Base-by-base conservation (phyloP, 2,888 invertebrate genomes). In the Apomyelois bistriatella region DNA sequence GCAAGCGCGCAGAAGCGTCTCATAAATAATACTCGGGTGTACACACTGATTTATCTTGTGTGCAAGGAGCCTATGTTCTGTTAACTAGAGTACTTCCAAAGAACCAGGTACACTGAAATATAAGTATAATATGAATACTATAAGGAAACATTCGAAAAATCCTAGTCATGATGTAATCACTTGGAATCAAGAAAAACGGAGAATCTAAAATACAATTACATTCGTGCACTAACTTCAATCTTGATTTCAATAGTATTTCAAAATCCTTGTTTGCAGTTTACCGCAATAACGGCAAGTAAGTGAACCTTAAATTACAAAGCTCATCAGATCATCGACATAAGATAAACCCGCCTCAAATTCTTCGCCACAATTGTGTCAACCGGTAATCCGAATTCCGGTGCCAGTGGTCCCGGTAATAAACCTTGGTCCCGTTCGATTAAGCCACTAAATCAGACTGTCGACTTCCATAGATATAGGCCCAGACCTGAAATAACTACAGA, bases 391-490 rank as follows among this genome's bases (percentile, higher is more conserved):
- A 67, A 69, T 74, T 71, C 61, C 60, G 61, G 62, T 70, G 71
- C 68, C 62, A 60, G 64, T 68, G 74, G 68, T 67, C 61, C 65
- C 60, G 59, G 70, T 74, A 79, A 80, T 82, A 82, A 77, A 79
- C 74, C 73, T 64, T 72, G 64, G 64, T 69, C 68, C 66, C 61
- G 62, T 81, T 79, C 84, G 81, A 83, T 85, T 81, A 82, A 79
- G 71, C 70, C 71, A 74, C 77, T 83, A 83, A 84, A 84, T 83
- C 85, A 83, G 77, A 66, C 74, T 76, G 80, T 78, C 78, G 75
- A 70, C 74, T 81, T 70, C 70, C 72, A 73, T 78, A 81, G 77
- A 85, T 83, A 82, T 77, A 77, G 35, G n/a, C n/a, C n/a, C n/a
- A n/a, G n/a, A n/a, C n/a, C n/a, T n/a, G n/a, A n/a, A n/a, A n/a